Evolutionary conservation across 2,113 vertebrate species (phyloP).

Genomic region (Sylvilagus bachmani): DNA sequence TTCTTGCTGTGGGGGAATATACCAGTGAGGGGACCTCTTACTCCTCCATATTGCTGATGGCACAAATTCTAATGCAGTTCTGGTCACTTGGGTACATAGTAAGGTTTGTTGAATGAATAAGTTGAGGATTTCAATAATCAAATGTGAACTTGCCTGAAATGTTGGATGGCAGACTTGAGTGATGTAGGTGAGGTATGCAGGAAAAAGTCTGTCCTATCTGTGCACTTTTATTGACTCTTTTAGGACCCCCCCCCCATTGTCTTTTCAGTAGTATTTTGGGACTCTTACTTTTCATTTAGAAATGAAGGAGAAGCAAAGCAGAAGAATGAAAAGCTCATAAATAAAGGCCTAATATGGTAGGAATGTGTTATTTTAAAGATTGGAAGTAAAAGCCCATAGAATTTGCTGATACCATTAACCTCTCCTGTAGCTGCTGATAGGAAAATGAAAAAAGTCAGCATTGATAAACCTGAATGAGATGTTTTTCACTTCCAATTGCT

Average conservation of each 20-base stretch:
- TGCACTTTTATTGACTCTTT: background rate
- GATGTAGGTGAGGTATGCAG: background rate
- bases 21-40: no score
- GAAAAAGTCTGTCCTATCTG: background rate
- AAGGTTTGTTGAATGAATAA: background rate
- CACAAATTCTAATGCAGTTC: no score
- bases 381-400: background rate
- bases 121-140: background rate
- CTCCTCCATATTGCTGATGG: no score
- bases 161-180: background rate
- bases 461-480: background rate
- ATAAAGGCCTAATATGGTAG: background rate
- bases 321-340: no score
- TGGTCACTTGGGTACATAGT: no score
- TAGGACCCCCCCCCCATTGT: background rate
- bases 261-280: background rate
- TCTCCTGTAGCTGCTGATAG: background rate
- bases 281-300: conserved; percentile 26
- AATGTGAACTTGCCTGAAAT: background rate
- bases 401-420: background rate
- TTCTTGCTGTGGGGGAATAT: no score
- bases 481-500: background rate
- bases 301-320: background rate
- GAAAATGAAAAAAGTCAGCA: background rate
- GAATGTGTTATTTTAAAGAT: background rate